Conservation (phyloP, 2,888 invertebrate genomes). For the Abscondita cerata region DNA sequence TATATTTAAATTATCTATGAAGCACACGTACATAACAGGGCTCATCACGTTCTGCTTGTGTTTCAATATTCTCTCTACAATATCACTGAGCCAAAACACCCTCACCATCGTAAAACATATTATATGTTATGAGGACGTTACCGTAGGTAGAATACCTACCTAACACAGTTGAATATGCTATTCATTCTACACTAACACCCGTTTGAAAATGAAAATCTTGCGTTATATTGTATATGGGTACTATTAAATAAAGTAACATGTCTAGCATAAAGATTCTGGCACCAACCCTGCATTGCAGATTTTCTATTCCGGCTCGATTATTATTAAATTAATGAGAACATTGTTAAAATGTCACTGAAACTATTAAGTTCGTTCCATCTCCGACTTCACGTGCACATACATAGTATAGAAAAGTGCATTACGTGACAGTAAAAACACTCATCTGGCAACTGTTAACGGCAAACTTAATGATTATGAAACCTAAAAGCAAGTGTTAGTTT, state of each 20-base stretch:
- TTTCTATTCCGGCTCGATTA: conserved; percentile 26
- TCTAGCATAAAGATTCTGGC: conserved; percentile 25
- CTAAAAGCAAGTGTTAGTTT: no score
- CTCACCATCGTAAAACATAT: conserved; percentile 28
- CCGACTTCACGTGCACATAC: no score
- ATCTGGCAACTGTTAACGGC: no score
- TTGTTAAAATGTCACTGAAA: no score
- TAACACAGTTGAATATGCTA: conserved; percentile 9
- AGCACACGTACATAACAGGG: conserved; percentile 32
- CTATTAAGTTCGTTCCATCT: no score
- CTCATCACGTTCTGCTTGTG: conserved; percentile 34
- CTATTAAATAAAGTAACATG: conserved; percentile 31
- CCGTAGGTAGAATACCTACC: conserved; percentile 26
- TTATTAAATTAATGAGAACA: conserved; percentile 10
- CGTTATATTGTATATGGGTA: conserved; percentile 29
- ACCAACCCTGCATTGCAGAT: conserved; percentile 23
- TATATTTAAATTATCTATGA: conserved; percentile 37
- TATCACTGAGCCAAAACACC: conserved; percentile 26
- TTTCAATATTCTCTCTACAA: conserved; percentile 36
- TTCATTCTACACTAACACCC: conserved; percentile 21
- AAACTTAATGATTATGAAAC: no score
- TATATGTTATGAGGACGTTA: conserved; percentile 31
- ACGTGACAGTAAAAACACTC: no score
- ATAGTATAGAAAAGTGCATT: no score
- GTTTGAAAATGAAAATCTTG: conserved; percentile 34